Evolutionary conservation across 2,113 vertebrate species (phyloP).

Genomic region (Sorex fumeus): DNA sequence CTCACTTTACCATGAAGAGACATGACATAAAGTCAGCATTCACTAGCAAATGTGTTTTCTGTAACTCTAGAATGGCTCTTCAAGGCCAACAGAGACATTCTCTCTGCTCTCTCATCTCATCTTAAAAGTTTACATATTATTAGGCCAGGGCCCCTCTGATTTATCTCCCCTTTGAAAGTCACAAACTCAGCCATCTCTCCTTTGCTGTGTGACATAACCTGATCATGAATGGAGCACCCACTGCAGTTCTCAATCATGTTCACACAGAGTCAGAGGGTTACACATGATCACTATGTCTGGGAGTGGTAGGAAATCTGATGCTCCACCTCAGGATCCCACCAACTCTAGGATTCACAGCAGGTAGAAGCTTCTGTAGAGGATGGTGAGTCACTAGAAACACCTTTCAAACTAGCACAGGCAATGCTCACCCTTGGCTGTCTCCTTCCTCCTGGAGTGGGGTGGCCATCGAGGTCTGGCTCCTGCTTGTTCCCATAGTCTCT

Average conservation of each 20-base stretch:
- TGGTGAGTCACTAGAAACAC: not conserved
- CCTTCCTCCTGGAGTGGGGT: not conserved
- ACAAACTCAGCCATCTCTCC: not conserved
- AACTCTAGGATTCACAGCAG: not conserved
- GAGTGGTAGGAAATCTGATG: not conserved
- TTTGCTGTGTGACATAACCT: not conserved
- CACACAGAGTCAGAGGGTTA: not conserved
- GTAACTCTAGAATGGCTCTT: not conserved
- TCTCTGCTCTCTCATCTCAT: not conserved
- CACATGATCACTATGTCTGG: not conserved
- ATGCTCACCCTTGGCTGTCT: not conserved
- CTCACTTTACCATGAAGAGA: too few relatives aligned
- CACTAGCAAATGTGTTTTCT: not conserved
- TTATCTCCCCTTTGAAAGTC: not conserved
- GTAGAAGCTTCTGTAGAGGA: not conserved
- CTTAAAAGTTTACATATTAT: not conserved
- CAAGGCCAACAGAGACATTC: not conserved
- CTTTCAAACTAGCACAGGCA: accelerated
- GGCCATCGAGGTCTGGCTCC: not conserved
- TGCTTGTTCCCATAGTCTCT: not conserved
- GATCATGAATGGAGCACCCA: not conserved
- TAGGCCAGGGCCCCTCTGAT: not conserved
- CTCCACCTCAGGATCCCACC: not conserved
- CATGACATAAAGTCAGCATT: not conserved
- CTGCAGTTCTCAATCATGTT: not conserved